phyloP scores from a whole-genome alignment of 2,113 vertebrate genomes.

The human (Homo sapiens) region GRCh38 chr3:173996501-173997000 shows the following conservation, averaged over 20 bases:
- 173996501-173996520: not conserved
- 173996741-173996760: not conserved
- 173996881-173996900: not conserved
- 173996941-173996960: not conserved
- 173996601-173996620: not conserved
- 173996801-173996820: not conserved
- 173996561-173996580: not conserved
- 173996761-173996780: not conserved
- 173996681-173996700: not conserved
- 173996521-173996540: not conserved
- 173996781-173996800: not conserved
- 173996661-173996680: not conserved
- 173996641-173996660: too few relatives aligned
- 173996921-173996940: not conserved
- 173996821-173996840: not conserved
- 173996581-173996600: not conserved
- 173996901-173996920: not conserved
- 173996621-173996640: not conserved
- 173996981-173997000: not conserved
- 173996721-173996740: not conserved
- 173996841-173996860: not conserved
- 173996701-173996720: not conserved
- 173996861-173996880: not conserved
- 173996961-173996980: not conserved
- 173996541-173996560: not conserved